These are phyloP conservation scores for Epizoanthus rinbou DNA, from an alignment of 92 coral and sea anemone species.

Conservation along the genomic window DNA sequence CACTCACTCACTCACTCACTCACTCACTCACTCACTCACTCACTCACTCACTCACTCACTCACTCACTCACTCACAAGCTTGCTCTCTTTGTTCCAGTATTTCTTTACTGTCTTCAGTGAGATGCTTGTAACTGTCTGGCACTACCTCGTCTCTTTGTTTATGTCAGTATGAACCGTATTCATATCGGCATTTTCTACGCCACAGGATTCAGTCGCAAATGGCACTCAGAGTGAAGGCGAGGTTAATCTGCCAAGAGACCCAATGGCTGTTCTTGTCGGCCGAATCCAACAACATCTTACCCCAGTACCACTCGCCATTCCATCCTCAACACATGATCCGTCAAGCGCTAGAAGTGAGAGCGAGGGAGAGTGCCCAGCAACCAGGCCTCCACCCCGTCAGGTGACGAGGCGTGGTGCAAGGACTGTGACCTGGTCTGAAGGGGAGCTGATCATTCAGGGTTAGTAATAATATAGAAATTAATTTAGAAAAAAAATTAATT, in stretches of 20 bases:
- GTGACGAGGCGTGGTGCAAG: slow-evolving; percentile 29
- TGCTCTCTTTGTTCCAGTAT: no score
- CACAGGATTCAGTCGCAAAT: slow-evolving; percentile 76
- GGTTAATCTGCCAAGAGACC: slow-evolving; percentile 64
- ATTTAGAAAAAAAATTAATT: no score
- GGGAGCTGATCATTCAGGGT: slow-evolving; percentile 19
- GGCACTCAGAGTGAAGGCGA: slow-evolving; percentile 90
- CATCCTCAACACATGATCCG: not conserved
- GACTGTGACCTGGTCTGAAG: slow-evolving; percentile 41
- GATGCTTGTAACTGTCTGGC: no score
- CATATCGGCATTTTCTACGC: not conserved
- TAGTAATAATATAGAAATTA: not conserved
- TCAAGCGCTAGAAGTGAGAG: not conserved
- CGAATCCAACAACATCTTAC: slow-evolving; percentile 54
- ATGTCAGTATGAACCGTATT: no score
- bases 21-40: no score
- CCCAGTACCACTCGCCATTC: slow-evolving; percentile 35
- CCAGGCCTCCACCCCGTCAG: slow-evolving; percentile 18
- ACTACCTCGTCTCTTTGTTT: no score
- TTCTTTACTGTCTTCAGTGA: no score
- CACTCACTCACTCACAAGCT: no score
- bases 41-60: no score
- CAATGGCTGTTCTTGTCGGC: slow-evolving; percentile 56
- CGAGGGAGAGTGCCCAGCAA: slow-evolving; percentile 36
- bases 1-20: no score